A percentile compares a stretch with the other conserved stretches of the same genome.
Conservation (phyloP, 2,797 vertebrate species). For the Mycteria americana region DNA sequence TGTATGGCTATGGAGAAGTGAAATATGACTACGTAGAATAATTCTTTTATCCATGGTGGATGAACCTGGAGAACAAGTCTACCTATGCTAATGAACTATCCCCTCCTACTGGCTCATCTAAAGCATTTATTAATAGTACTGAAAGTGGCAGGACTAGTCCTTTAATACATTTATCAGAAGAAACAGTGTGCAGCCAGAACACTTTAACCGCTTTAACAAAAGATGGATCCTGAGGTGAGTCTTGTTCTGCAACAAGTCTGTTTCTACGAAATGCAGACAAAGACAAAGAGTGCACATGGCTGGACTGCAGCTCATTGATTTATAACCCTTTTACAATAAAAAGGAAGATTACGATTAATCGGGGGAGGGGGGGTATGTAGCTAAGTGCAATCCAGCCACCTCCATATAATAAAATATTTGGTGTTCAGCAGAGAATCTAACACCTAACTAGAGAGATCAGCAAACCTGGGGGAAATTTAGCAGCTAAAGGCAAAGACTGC, state of each 20-base stretch:
- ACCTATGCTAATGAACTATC: background rate
- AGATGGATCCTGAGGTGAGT: background rate
- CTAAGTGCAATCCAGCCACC: background rate
- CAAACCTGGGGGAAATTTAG: background rate
- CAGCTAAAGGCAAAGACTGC: background rate
- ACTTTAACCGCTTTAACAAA: background rate
- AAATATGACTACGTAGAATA: background rate
- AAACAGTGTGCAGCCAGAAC: background rate
- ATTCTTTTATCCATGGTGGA: background rate
- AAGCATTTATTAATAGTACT: background rate
- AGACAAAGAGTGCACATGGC: background rate
- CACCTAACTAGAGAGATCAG: background rate
- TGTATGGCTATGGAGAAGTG: background rate
- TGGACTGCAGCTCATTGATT: background rate
- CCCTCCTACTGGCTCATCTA: background rate
- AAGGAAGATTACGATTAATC: background rate
- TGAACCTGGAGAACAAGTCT: background rate
- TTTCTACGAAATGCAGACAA: background rate
- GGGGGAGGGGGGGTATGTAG: background rate
- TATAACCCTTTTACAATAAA: background rate
- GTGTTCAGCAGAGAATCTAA: background rate
- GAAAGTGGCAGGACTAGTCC: background rate
- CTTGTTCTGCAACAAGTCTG: background rate
- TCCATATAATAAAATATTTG: background rate
- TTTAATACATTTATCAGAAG: background rate